These are phyloP conservation scores for Hanleya hanleyi DNA, from an alignment of 2,888 invertebrate species.

Conservation along the genomic window DNA sequence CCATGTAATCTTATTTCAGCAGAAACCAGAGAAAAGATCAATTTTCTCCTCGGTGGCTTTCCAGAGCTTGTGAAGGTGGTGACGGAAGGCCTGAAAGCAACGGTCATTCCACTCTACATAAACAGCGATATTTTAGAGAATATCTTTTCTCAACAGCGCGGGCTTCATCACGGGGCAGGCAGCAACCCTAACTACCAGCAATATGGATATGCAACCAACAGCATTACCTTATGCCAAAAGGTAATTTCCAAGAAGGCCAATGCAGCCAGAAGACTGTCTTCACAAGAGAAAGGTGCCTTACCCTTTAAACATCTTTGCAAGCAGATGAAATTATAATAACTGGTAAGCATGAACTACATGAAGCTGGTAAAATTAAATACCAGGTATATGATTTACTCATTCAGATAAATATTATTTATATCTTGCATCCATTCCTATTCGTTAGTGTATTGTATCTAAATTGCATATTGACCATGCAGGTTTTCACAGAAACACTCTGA, in stretches of 20 bases:
- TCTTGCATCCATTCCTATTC: too few relatives aligned
- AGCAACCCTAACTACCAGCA: constrained; percentile 15
- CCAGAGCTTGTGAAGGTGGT: not conserved
- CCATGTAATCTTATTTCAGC: not conserved
- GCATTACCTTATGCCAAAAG: constrained; percentile 11
- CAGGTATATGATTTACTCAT: too few relatives aligned
- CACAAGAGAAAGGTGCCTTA: not conserved
- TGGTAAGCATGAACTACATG: too few relatives aligned
- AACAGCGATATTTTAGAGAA: constrained; percentile 8
- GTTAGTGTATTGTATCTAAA: too few relatives aligned
- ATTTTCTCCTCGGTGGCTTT: not conserved
- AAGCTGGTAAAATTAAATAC: too few relatives aligned
- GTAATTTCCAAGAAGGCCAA: not conserved
- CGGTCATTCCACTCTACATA: not conserved
- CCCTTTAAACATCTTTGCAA: not conserved
- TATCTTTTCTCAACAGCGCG: constrained; percentile 5
- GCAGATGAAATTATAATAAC: not conserved
- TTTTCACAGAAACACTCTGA: too few relatives aligned
- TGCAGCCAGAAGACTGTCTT: constrained; percentile 1
- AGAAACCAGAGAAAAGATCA: not conserved
- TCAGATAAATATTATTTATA: too few relatives aligned
- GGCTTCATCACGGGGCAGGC: constrained; percentile 3
- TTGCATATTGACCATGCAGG: too few relatives aligned
- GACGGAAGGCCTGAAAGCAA: not conserved
- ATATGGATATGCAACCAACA: constrained; percentile 8